These are phyloP conservation scores for Crenuchus spilurus DNA, from an alignment of 2,797 vertebrate species.

Conservation along the genomic window DNA sequence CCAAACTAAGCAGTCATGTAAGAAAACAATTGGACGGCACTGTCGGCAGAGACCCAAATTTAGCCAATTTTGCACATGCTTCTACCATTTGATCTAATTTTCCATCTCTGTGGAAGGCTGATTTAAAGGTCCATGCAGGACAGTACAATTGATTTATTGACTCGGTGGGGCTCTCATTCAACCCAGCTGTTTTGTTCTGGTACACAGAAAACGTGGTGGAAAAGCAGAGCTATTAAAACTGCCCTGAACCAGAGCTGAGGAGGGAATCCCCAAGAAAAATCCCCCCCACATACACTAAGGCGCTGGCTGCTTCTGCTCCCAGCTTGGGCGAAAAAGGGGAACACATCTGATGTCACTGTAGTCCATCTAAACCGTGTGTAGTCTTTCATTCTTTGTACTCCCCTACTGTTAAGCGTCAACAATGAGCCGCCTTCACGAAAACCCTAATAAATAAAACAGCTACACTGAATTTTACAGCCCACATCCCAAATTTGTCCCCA, in stretches of 20 bases:
- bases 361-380: not conserved
- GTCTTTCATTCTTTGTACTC: too few relatives aligned
- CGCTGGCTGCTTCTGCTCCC: not conserved
- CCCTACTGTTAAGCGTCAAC: too few relatives aligned
- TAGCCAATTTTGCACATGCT: not conserved
- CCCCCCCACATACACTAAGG: constrained; percentile 4
- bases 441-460: too few relatives aligned
- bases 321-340: not conserved
- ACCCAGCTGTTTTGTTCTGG: constrained; percentile 51
- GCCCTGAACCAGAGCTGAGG: constrained; percentile 24
- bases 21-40: not conserved
- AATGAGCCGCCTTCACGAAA: too few relatives aligned
- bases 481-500: too few relatives aligned
- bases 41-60: not conserved
- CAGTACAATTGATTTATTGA: constrained; percentile 57
- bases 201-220: constrained; percentile 28
- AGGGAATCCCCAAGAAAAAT: constrained; percentile 52
- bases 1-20: too few relatives aligned
- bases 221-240: constrained; percentile 34
- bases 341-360: constrained; percentile 9
- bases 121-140: constrained; percentile 2
- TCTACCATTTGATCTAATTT: not conserved
- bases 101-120: not conserved
- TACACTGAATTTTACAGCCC: too few relatives aligned
- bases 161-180: constrained; percentile 12